Evolutionary conservation across 2,888 invertebrate species (phyloP), one percentile per base, ranked within the genome.

Genomic region (Eledona agricola): DNA sequence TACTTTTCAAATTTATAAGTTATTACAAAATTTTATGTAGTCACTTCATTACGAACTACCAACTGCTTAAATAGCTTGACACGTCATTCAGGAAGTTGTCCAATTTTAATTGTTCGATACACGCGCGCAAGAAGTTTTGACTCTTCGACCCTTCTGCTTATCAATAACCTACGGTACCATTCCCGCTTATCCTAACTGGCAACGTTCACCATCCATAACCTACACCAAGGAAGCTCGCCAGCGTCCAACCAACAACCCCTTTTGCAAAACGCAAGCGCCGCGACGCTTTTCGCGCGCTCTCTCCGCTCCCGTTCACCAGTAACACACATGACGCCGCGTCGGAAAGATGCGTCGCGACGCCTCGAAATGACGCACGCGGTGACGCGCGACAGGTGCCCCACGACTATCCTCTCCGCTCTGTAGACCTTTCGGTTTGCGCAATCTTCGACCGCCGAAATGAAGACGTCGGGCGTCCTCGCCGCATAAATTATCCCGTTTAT

Each of bases 301-400:
- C 3, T 10, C 10, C 28, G 45, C 16, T 45, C 25, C 15, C 20
- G 42, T 35, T 45, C 16, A 6, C 43, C 57, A 65, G 65, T 65
- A 58, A 59, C 51, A 62, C 57, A 59, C 60, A 63, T 61, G 65
- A 50, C 61, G 62, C 35, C 55, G 62, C 52, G 47, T 22, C 51
- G 58, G 38, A 7, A 40, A 52, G 51, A 59, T 28, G 57, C 59
- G 58, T 54, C 54, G 54, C 49, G 58, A 63, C 57, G 60, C 46
- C 28, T 16, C 22, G 29, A 23, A 13, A 55, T 51, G 40, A 37
- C 54, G 38, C 35, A 42, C 37, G 31, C 43, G 20, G 37, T 11
- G 6, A 46, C 40, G 51, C 43, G 51, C 52, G 16, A 58, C 34
- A 51, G 34, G 49, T 54, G 37, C 45, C 29, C 28, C 10, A 31